Base-by-base conservation (phyloP, 2,888 invertebrate species). In the Allacma fusca region DNA sequence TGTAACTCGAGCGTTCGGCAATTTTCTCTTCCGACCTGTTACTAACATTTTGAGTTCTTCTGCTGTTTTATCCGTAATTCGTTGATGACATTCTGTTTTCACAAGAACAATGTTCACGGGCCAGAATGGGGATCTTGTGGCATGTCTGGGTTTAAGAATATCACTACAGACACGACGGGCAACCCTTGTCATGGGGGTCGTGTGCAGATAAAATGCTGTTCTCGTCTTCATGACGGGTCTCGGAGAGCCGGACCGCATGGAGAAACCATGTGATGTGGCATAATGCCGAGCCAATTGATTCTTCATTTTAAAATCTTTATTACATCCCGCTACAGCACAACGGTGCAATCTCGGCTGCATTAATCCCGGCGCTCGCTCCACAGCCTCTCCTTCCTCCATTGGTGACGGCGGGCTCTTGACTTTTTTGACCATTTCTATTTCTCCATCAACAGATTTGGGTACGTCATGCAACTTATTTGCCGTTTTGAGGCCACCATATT, bases 161-260 rank as follows among this genome's bases (percentile, higher is more conserved):
- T 93, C 92, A 84, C 93, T 91, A 87, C 96, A 95, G 81, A 97
- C 89, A 81, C 95, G 90, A 80, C 97, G 91, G 76, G 97, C 96
- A 81, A 96, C 91, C 84, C 95, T 91, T 79, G 97, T 96, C 86
- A 95, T 90, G 78, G 95, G 92, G 85, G 96, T 96, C 76, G 95
- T 96, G 87, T 94, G 93, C 86, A 97, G 90, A 89, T 96, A 97
- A 89, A 98, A 97, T 79, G 97, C 97, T 83, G 97, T 96, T 86
- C 97, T 91, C 75, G 97, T 97, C 89, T 97, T 97, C 96, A 97
- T 96, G 67, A 97, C 95, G 74, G 97, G 97, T 77, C 96, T 91
- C 79, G 96, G 93, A 69, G 93, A 93, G 80, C 92, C 91, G 19
- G 92, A 89, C 82, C 92, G 89, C 85, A 94, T 91, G 77, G 92